Evolutionary conservation across 2,888 invertebrate genomes (phyloP).

Genomic region (Perizoma flavofasciatum): DNA sequence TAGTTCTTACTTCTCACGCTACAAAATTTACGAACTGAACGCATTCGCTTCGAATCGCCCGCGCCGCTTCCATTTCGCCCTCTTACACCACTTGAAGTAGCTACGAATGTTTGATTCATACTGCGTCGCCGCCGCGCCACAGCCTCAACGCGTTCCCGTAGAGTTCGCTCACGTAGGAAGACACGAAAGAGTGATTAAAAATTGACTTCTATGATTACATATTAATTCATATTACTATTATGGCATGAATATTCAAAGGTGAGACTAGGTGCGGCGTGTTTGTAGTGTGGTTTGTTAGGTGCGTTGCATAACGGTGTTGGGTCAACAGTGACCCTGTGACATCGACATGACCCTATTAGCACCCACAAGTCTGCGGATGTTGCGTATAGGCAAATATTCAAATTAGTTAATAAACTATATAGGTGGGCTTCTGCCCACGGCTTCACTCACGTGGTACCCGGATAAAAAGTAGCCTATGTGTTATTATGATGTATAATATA

Average conservation of each 20-base stretch:
- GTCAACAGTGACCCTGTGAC: slow-evolving; percentile 49
- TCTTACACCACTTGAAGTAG: no score
- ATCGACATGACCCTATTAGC: slow-evolving; percentile 47
- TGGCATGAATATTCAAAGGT: slow-evolving; percentile 27
- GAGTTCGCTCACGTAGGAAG: neutral
- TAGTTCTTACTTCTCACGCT: no score
- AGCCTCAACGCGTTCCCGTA: no score
- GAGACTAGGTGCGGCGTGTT: slow-evolving; percentile 28
- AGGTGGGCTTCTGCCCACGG: no score
- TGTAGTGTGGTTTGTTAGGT: slow-evolving; percentile 42
- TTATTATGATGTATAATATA: no score
- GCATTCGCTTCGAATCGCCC: no score
- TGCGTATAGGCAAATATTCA: slow-evolving; percentile 17
- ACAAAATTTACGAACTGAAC: no score
- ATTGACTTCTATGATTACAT: slow-evolving; percentile 1
- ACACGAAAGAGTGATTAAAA: neutral
- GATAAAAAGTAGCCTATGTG: no score
- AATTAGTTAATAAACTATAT: slow-evolving; percentile 21
- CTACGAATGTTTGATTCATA: no score
- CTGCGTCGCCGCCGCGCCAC: no score
- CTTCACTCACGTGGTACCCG: no score
- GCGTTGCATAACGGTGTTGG: slow-evolving; percentile 50
- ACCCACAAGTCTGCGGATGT: slow-evolving; percentile 35
- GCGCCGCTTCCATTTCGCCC: no score
- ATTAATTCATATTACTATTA: slow-evolving; percentile 22